Conservation (phyloP, 2,113 vertebrate genomes). For the Percina caprodes region DNA sequence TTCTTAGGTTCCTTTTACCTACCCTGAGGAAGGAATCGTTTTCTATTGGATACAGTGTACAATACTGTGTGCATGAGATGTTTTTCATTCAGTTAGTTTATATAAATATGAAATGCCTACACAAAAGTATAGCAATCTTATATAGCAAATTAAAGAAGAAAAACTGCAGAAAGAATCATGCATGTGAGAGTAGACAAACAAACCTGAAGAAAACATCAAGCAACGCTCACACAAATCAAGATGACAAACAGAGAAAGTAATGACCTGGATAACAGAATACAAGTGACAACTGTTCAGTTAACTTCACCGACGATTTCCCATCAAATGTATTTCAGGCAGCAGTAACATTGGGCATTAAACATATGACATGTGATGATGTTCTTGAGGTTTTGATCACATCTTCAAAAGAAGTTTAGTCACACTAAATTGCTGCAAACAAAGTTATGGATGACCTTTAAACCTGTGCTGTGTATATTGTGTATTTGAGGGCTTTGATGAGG, state of each 20-base stretch:
- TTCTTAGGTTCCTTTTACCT: conserved; percentile 19
- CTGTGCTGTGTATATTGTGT: neutral
- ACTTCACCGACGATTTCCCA: conserved; percentile 5
- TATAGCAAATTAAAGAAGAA: neutral
- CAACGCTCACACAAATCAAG: neutral
- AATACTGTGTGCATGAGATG: neutral
- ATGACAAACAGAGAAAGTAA: neutral
- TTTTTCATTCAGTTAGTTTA: neutral
- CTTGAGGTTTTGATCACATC: conserved; percentile 44
- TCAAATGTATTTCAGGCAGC: conserved; percentile 24
- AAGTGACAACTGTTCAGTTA: conserved; percentile 21
- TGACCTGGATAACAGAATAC: conserved; percentile 27
- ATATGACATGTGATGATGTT: neutral
- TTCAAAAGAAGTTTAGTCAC: conserved; percentile 38
- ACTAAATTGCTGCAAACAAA: conserved; percentile 10
- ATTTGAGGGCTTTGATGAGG: conserved; percentile 5
- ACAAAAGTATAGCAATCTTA: neutral
- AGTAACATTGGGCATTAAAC: neutral
- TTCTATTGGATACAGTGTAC: conserved; percentile 6
- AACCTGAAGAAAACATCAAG: conserved; percentile 8
- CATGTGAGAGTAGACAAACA: neutral
- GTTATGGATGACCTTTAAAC: conserved; percentile 29
- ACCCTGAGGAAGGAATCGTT: neutral
- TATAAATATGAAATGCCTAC: neutral
- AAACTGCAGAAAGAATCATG: neutral